phyloP scores from a whole-genome alignment of 2,888 invertebrate species.

The Athalia cordata region DNA sequence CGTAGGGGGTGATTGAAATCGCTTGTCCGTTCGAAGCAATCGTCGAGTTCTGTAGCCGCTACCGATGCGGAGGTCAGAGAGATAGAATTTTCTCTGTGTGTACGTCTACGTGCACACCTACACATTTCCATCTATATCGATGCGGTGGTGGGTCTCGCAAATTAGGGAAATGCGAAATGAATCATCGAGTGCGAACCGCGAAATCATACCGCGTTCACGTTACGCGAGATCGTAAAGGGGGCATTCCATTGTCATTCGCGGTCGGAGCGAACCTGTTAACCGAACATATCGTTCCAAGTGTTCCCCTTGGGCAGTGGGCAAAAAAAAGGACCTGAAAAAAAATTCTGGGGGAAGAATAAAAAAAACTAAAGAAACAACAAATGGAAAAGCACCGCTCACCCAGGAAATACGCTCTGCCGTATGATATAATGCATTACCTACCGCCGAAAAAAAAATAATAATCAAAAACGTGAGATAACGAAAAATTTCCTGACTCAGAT shows the following conservation, averaged over 20 bases:
- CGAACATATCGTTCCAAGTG: constrained; percentile 26
- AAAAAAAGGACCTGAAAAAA: constrained; percentile 4
- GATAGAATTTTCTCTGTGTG: constrained; percentile 10
- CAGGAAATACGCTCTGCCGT: not conserved
- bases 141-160: constrained; percentile 5
- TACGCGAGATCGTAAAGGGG: constrained; percentile 33
- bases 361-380: not conserved
- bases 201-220: constrained; percentile 31
- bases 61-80: constrained; percentile 22
- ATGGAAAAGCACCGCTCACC: not conserved
- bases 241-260: constrained; percentile 37
- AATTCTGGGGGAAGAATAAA: not conserved
- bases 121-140: too few relatives aligned
- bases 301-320: constrained; percentile 19
- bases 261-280: constrained; percentile 29
- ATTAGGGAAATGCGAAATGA: constrained; percentile 42
- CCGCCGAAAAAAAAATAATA: constrained; percentile 4
- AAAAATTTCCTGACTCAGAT: constrained; percentile 16
- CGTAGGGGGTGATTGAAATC: constrained; percentile 8
- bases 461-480: constrained; percentile 15
- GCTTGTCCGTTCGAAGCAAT: constrained; percentile 22
- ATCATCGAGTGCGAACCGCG: constrained; percentile 37
- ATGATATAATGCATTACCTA: constrained; percentile 10
- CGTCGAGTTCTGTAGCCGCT: constrained; percentile 18
- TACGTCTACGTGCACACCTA: too few relatives aligned